Evolutionary conservation across 2,888 invertebrate species (phyloP).

Genomic region (Xanthia togata): DNA sequence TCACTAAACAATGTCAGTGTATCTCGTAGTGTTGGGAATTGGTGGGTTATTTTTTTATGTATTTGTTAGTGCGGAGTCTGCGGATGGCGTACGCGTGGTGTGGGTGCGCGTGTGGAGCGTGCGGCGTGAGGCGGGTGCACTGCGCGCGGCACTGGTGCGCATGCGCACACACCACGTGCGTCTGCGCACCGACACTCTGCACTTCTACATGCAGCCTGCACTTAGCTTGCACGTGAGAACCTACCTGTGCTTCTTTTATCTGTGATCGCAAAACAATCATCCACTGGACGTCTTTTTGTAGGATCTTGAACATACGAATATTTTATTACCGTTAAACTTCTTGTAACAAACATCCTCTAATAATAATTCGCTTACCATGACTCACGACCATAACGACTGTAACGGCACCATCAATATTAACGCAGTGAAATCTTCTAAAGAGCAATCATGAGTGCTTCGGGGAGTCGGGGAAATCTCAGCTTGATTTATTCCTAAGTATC

Average conservation of each 20-base stretch:
- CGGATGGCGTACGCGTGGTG: constrained; percentile 77
- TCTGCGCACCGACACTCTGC: constrained; percentile 82
- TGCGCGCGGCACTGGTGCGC: constrained; percentile 82
- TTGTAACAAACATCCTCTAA: neutral
- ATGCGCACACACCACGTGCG: constrained; percentile 72
- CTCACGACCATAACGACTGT: neutral
- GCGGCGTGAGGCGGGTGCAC: constrained; percentile 79
- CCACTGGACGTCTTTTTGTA: neutral
- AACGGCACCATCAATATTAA: constrained; percentile 10
- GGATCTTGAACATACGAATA: neutral
- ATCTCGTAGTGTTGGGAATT: neutral
- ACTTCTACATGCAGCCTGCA: constrained; percentile 93
- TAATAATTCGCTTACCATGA: neutral
- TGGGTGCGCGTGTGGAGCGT: constrained; percentile 84
- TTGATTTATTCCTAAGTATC: constrained; percentile 10
- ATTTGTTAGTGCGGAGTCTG: constrained; percentile 73
- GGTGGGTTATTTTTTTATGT: too few relatives aligned
- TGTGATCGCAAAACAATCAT: neutral
- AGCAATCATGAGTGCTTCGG: constrained; percentile 16
- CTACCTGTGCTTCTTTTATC: neutral
- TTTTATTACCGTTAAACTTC: neutral
- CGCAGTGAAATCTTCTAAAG: neutral
- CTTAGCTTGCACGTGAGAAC: constrained; percentile 92
- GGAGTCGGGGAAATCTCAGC: neutral
- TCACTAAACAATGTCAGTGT: too few relatives aligned